Evolutionary conservation across 2,888 invertebrate species (phyloP).

Genomic region (Sarcophaga subvicina): DNA sequence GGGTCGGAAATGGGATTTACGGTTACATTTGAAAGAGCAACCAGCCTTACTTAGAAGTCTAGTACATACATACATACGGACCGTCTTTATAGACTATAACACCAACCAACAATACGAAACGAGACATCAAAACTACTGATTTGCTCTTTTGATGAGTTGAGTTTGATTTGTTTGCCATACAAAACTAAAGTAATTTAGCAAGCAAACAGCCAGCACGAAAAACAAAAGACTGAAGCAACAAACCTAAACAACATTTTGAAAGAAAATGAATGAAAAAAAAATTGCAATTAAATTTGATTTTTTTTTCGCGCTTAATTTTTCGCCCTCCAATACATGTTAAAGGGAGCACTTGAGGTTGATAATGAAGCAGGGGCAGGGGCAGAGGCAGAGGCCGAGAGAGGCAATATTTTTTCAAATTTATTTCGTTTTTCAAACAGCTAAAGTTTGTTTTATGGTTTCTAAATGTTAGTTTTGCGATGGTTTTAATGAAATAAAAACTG

Average conservation of each 20-base stretch:
- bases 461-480: background rate
- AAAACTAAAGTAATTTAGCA: constrained; percentile 48
- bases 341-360: background rate
- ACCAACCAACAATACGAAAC: constrained; percentile 24
- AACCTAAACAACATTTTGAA: background rate
- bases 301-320: constrained; percentile 39
- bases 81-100: constrained; percentile 31
- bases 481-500: background rate
- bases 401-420: background rate
- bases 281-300: constrained; percentile 61
- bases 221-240: constrained; percentile 8
- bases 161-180: constrained; percentile 65
- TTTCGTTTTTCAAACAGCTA: background rate
- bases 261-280: background rate
- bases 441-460: constrained; percentile 48
- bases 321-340: constrained; percentile 16
- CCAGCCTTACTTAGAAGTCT: constrained; percentile 44
- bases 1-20: constrained; percentile 81
- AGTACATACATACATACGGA: background rate
- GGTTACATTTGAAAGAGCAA: constrained; percentile 76
- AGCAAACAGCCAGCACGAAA: background rate
- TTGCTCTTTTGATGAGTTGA: constrained; percentile 67
- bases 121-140: constrained; percentile 39
- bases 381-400: background rate
- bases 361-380: background rate